These are phyloP conservation scores for Eriocheir sinensis DNA, from an alignment of 1,140 invertebrate species.

Conservation along the genomic window DNA sequence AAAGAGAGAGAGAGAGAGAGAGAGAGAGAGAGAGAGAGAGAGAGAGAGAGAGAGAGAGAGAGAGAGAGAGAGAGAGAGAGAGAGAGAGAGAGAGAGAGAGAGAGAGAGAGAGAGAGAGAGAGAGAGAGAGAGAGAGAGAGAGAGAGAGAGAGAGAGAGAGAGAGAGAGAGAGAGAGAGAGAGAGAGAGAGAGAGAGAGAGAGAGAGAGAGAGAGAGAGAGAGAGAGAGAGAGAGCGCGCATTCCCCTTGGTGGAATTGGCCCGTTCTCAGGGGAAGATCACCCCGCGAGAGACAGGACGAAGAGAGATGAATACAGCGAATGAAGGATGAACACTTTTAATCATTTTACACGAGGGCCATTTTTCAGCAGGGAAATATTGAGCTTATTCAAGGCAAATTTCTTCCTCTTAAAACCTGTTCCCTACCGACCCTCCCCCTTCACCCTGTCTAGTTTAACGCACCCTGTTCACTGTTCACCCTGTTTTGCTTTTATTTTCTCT, in stretches of 20 bases:
- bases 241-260: neutral
- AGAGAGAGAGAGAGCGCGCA: slow-evolving; percentile 29
- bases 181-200: neutral
- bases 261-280: neutral
- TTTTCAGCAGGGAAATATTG: slow-evolving; percentile 62
- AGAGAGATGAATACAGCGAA: slow-evolving; percentile 18
- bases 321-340: slow-evolving; percentile 43
- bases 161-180: slow-evolving; percentile 5
- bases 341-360: slow-evolving; percentile 56
- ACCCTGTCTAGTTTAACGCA: neutral
- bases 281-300: neutral
- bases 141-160: neutral
- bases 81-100: too few relatives aligned
- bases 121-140: neutral
- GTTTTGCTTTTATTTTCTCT: neutral
- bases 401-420: neutral
- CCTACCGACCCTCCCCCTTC: neutral
- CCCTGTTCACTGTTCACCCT: neutral
- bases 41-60: slow-evolving; percentile 14
- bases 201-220: slow-evolving; percentile 39
- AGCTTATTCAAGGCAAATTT: slow-evolving; percentile 31
- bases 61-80: neutral
- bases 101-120: neutral
- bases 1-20: slow-evolving; percentile 32
- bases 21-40: slow-evolving; percentile 1